These are phyloP conservation scores for Dascyllus trimaculatus DNA, from an alignment of 2,113 vertebrate genomes.

Conservation along the genomic window DNA sequence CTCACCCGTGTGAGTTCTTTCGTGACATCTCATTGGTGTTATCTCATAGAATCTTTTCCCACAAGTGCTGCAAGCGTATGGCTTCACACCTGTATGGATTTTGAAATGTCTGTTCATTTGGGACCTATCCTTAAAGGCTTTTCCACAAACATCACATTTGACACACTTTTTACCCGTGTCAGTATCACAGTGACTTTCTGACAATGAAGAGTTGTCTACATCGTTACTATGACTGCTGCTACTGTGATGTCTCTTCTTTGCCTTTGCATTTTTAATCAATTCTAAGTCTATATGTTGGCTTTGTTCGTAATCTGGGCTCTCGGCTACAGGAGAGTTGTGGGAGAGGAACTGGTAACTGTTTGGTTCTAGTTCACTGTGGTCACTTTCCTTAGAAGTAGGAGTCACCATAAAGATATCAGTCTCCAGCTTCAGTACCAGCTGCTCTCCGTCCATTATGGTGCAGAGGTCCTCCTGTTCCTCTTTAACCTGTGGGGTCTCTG, in stretches of 20 bases:
- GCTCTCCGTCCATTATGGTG: background rate
- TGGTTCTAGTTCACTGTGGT: too few relatives aligned
- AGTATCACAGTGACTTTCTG: background rate
- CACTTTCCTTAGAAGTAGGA: background rate
- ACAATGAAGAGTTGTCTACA: background rate
- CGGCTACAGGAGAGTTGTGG: background rate
- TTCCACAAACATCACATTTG: constrained; percentile 6
- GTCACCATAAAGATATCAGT: background rate
- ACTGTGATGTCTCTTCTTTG: too few relatives aligned
- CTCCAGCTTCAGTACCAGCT: background rate
- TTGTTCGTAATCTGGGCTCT: background rate
- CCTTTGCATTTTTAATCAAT: background rate
- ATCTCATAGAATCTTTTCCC: too few relatives aligned
- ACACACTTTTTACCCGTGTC: background rate
- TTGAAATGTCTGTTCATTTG: background rate
- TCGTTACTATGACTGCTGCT: too few relatives aligned
- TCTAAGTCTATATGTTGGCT: background rate
- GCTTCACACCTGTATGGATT: background rate
- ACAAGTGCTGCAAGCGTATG: background rate
- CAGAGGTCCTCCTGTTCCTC: too few relatives aligned
- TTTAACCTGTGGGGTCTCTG: too few relatives aligned
- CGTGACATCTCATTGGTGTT: too few relatives aligned
- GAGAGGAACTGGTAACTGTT: too few relatives aligned
- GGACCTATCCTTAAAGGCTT: constrained; percentile 4
- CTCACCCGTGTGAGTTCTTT: too few relatives aligned